A percentile compares a stretch with the other conserved stretches of the same genome.
Evolutionary conservation across 2,888 invertebrate species (phyloP).

Genomic region (Cerceris ruficornis): DNA sequence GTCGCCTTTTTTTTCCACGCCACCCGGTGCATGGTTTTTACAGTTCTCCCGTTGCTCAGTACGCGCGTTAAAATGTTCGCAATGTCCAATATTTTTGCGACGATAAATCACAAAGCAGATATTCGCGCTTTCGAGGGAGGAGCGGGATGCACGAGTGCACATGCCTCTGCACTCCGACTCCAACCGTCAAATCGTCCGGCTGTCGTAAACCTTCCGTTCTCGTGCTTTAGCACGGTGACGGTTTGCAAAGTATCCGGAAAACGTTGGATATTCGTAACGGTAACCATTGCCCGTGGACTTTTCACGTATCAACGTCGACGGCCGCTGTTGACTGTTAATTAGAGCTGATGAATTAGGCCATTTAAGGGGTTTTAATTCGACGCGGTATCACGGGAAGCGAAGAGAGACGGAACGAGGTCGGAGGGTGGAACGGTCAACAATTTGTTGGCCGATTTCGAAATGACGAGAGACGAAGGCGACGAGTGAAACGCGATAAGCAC

Average conservation of each 20-base stretch:
- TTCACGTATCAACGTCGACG: slow-evolving; percentile 2
- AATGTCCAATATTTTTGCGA: slow-evolving; percentile 51
- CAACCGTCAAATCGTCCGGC: not conserved
- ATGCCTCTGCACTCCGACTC: slow-evolving; percentile 15
- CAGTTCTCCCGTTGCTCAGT: slow-evolving; percentile 2
- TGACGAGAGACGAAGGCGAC: not conserved
- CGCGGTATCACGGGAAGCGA: too few species aligned
- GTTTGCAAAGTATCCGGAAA: not conserved
- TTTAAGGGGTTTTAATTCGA: not conserved
- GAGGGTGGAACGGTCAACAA: not conserved
- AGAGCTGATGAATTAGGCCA: slow-evolving; percentile 2
- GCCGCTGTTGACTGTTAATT: slow-evolving; percentile 19
- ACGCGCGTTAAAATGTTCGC: slow-evolving; percentile 34
- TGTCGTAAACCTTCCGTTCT: not conserved
- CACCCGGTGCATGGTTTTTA: not conserved
- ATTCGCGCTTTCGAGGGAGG: not conserved
- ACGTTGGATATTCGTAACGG: not conserved
- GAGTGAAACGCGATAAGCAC: not conserved
- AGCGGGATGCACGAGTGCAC: not conserved
- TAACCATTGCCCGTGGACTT: not conserved
- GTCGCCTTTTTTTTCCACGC: not conserved
- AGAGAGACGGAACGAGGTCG: too few species aligned
- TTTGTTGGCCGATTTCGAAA: not conserved
- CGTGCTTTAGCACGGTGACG: not conserved
- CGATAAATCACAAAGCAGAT: slow-evolving; percentile 51